phyloP scores from a whole-genome alignment of 1,140 invertebrate species.

The Drosophila nannoptera region DNA sequence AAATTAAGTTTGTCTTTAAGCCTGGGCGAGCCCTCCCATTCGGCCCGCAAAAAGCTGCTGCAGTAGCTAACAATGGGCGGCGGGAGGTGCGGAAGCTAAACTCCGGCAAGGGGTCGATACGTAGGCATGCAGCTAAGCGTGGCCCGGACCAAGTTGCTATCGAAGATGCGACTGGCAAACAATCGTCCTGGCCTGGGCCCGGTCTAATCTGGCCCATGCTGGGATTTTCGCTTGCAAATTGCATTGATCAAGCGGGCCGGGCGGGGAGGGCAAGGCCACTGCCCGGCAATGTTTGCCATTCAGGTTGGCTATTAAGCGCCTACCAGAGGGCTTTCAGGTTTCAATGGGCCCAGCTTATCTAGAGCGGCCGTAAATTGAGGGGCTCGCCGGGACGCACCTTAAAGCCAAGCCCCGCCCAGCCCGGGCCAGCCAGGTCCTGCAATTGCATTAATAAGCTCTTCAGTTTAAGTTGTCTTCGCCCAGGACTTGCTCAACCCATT shows the following conservation, averaged over 20 bases:
- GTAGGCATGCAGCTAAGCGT: slow-evolving; percentile 26
- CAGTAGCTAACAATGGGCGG: slow-evolving; percentile 44
- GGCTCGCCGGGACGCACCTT: slow-evolving; percentile 24
- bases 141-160: slow-evolving; percentile 17
- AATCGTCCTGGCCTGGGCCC: slow-evolving; percentile 2
- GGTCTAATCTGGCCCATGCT: slow-evolving; percentile 14
- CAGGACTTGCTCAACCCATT: too few species aligned
- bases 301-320: slow-evolving; percentile 45
- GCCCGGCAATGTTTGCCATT: slow-evolving; percentile 30
- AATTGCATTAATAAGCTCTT: slow-evolving; percentile 20
- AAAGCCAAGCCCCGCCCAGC: slow-evolving; percentile 18
- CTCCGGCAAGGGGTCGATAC: slow-evolving; percentile 19
- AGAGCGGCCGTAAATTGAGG: slow-evolving; percentile 59
- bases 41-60: slow-evolving; percentile 4
- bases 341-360: not conserved
- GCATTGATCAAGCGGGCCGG: slow-evolving; percentile 17
- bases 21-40: not conserved
- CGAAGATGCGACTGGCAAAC: slow-evolving; percentile 46
- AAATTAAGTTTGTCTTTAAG: not conserved
- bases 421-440: slow-evolving; percentile 6
- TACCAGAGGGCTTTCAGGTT: slow-evolving; percentile 16
- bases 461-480: too few species aligned
- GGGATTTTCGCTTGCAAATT: slow-evolving; percentile 47
- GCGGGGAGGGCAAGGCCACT: slow-evolving; percentile 7
- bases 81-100: slow-evolving; percentile 61